Base-by-base conservation (phyloP, 2,797 vertebrate species). In the Dermochelys coriacea region DNA sequence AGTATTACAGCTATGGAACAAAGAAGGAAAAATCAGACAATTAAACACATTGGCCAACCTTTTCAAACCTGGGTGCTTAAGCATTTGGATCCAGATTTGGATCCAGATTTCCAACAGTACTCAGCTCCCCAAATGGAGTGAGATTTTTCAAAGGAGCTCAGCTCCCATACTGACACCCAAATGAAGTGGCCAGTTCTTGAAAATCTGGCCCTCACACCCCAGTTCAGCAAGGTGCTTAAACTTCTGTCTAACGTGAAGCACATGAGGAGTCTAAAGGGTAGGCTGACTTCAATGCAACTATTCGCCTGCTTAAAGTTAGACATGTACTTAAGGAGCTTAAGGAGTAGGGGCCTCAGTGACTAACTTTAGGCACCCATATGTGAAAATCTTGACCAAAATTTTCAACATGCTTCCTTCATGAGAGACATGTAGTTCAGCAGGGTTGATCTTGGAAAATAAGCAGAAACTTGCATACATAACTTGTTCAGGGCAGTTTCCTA, bases 1-100 rank as follows among this genome's bases (percentile, higher is more conserved):
- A 95, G 49, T 90, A 93, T 92, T 81, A 61, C 68, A 88, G 37
- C 80, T 91, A 85, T 82, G 25, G 84, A 78, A 45, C 16, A 8
- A 87, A 47, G 52, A 79, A 8, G 27, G 87, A 88, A 41, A 96
- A 92, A 52, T 52, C 79, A 95, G 74, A 82, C 25, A 82, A 74
- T 37, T 84, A 87, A 93, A 82, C 0, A 1, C 9, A 41, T 23
- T 12, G 68, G 85, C 84, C 89, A 94, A 88, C 78, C 74, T 59
- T 31, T 7, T 16, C 6, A 80, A 81, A 55, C 41, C 55, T 75
- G 87, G 74, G 78, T 4, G 74, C 29, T 87, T 82, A 78, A 47
- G 16, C 23, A 50, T 50, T 27, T 78, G 82, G 88, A 85, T 82
- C 14, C 61, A 84, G 61, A 78, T 80, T 3, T 1, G 2, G 10